Conservation (phyloP, 2,888 invertebrate species). For the Lypha dubia region DNA sequence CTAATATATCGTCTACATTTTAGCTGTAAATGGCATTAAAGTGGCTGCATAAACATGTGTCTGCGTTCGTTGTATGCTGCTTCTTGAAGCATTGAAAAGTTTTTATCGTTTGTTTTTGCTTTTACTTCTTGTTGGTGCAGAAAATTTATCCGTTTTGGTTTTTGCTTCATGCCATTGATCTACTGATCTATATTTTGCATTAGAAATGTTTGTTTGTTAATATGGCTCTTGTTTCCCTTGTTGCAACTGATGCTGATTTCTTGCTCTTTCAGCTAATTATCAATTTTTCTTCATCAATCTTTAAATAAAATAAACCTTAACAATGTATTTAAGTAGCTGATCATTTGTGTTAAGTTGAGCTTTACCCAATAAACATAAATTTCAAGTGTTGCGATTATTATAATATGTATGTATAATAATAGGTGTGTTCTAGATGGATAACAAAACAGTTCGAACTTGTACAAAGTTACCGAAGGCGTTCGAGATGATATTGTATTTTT, state of each 20-base stretch:
- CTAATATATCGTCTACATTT: slow-evolving; percentile 31
- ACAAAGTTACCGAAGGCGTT: too few relatives aligned
- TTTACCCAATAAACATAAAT: slow-evolving; percentile 51
- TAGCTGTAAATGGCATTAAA: slow-evolving; percentile 49
- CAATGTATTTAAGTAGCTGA: slow-evolving; percentile 21
- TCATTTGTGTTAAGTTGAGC: neutral
- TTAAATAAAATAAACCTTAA: slow-evolving; percentile 36
- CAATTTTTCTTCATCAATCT: slow-evolving; percentile 63
- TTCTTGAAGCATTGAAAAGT: slow-evolving; percentile 41
- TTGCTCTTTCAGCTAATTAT: slow-evolving; percentile 65
- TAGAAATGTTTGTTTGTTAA: slow-evolving; percentile 34
- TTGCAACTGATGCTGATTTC: slow-evolving; percentile 42
- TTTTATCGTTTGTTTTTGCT: slow-evolving; percentile 31
- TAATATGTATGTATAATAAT: slow-evolving; percentile 22
- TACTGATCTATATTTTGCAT: slow-evolving; percentile 76
- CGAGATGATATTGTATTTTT: too few relatives aligned
- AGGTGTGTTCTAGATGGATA: neutral
- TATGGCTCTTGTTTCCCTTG: slow-evolving; percentile 13
- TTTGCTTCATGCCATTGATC: slow-evolving; percentile 76
- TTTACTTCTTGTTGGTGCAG: slow-evolving; percentile 39
- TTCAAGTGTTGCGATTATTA: slow-evolving; percentile 28
- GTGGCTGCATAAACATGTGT: slow-evolving; percentile 40
- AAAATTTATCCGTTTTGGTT: slow-evolving; percentile 44
- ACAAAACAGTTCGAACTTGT: neutral
- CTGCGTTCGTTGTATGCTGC: slow-evolving; percentile 14